Evolutionary conservation across 2,888 invertebrate species (phyloP), one percentile per base, ranked within the genome.

Genomic region (Phrixothrix hirtus): DNA sequence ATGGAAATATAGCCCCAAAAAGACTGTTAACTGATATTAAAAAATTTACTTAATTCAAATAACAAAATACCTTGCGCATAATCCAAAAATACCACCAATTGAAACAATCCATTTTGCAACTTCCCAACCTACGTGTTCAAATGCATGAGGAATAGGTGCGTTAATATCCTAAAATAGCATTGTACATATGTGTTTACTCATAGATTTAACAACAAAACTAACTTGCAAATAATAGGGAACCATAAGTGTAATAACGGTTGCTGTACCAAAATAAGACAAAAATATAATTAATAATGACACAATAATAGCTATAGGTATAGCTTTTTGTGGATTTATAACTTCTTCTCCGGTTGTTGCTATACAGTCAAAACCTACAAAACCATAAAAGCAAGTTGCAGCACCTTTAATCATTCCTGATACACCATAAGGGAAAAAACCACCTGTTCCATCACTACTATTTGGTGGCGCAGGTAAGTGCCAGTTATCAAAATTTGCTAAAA

Each of bases 331-430:
- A 65, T 91, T 87, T 51, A 84, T 85, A 0, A 91, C 94, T 76
- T 96, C 95, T 73, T 95, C 95, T 3, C 94, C 89, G 9, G 89
- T 87, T 0, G 90, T 89, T 11, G 90, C 90, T 49, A 91, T 92
- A 70, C 89, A 89, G 77, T 95, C 95, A 76, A 95, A 95, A 0
- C 95, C 95, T 51, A 95, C 91, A 69, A 94, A 95, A 2, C 92
- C 93, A 71, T 94, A 95, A 77, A 95, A 95, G 72, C 91, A 92
- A 2, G 85, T 86, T 0, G 90, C 89, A 1, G 90, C 89, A 0
- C 92, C 92, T 54, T 83, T 83, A 59, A 92, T 84, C 61, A 91
- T 83, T 1, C 91, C 94, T 0, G 83, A 79, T 15, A 89, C 66
- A 0, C 93, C 94, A 73, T 85, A 94, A 0, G 94, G 94, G 52